These are phyloP conservation scores for Papilio protenor DNA, from an alignment of 2,888 invertebrate genomes.

Conservation along the genomic window DNA sequence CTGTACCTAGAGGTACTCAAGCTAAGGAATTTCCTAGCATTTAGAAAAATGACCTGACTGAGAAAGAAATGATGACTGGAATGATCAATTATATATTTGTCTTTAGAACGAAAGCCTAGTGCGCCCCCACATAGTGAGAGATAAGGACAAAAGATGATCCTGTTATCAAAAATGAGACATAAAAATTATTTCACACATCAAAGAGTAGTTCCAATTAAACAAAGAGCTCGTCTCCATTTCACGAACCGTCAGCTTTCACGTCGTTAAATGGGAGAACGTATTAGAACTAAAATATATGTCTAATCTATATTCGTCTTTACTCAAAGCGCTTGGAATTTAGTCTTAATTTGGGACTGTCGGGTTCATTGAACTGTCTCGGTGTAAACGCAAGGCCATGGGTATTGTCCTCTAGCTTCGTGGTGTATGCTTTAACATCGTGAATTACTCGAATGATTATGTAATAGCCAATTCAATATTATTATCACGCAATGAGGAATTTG, in stretches of 20 bases:
- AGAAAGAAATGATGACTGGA: not conserved
- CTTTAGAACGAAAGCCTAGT: not conserved
- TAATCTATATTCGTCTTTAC: slow-evolving; percentile 53
- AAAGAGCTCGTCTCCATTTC: slow-evolving; percentile 36
- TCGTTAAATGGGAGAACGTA: slow-evolving; percentile 43
- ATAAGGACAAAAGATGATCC: not conserved
- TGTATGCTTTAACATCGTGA: slow-evolving; percentile 45
- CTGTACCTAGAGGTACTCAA: not conserved
- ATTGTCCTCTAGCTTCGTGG: slow-evolving; percentile 59
- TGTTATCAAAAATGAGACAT: not conserved
- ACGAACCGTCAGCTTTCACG: slow-evolving; percentile 35
- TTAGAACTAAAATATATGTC: slow-evolving; percentile 49
- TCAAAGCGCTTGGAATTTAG: slow-evolving; percentile 57
- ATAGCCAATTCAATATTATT: slow-evolving; percentile 5
- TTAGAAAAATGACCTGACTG: not conserved
- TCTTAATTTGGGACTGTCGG: slow-evolving; percentile 62
- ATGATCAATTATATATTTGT: not conserved
- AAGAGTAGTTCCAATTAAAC: slow-evolving; percentile 34
- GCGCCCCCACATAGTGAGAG: not conserved
- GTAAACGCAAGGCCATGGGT: slow-evolving; percentile 68
- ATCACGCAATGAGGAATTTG: slow-evolving; percentile 20
- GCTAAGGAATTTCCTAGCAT: not conserved
- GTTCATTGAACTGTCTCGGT: slow-evolving; percentile 64
- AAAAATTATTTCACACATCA: slow-evolving; percentile 36
- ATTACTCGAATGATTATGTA: slow-evolving; percentile 22